Conservation (phyloP, 2,888 invertebrate genomes). For the Dermolepida albohirtum region DNA sequence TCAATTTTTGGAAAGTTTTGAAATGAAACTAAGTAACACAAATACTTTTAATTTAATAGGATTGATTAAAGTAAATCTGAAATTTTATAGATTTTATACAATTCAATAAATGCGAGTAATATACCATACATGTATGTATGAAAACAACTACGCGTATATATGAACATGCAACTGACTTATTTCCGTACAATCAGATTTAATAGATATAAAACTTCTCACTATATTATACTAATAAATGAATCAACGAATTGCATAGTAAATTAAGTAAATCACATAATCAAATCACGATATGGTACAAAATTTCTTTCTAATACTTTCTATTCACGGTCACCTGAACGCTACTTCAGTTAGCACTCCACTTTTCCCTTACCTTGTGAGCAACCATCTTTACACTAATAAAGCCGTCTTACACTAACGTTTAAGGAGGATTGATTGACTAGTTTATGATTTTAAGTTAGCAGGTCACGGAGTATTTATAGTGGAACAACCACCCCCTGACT, state of each 20-base stretch:
- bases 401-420: constrained; percentile 4
- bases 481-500: constrained; percentile 36
- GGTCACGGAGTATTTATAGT: constrained; percentile 30
- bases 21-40: too few species aligned
- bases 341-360: constrained; percentile 11
- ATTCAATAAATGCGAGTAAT: too few species aligned
- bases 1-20: too few species aligned
- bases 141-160: too few species aligned
- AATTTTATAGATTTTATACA: too few species aligned
- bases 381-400: constrained; percentile 27
- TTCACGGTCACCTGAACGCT: neutral
- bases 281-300: neutral
- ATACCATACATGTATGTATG: too few species aligned
- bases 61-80: too few species aligned
- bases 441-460: constrained; percentile 9
- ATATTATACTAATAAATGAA: constrained; percentile 1
- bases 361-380: constrained; percentile 27
- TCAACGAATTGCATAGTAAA: neutral
- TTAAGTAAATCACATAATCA: constrained; percentile 5
- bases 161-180: too few species aligned
- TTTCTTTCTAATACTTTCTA: constrained; percentile 25
- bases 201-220: neutral
- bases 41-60: too few species aligned
- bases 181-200: too few species aligned
- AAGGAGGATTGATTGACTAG: constrained; percentile 15